Evolutionary conservation across 2,888 invertebrate genomes (phyloP).

Genomic region (Cancer borealis): DNA sequence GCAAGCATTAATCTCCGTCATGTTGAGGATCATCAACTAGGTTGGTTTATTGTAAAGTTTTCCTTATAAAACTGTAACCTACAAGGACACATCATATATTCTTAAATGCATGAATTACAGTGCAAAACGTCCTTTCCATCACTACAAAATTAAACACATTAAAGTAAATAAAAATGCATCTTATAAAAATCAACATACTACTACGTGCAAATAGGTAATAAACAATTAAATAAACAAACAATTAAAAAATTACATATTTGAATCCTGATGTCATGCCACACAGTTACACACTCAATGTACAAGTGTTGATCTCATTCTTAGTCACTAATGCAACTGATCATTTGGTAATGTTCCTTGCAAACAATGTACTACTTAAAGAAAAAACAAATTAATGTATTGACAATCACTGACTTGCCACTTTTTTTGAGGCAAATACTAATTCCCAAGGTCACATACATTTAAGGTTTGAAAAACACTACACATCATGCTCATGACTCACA

Average conservation of each 20-base stretch:
- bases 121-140: neutral
- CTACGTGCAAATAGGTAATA: neutral
- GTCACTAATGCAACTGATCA: neutral
- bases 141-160: neutral
- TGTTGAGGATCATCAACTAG: neutral
- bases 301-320: neutral
- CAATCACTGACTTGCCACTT: neutral
- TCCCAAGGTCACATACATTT: neutral
- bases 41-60: neutral
- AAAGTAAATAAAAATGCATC: neutral
- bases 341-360: neutral
- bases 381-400: neutral
- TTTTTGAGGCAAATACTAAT: neutral
- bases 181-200: neutral
- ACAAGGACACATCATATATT: neutral
- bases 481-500: conserved; percentile 59
- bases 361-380: neutral
- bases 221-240: neutral
- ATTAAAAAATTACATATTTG: neutral
- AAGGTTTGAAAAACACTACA: neutral
- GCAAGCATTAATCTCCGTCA: neutral
- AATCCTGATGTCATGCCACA: neutral
- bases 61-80: neutral
- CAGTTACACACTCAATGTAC: neutral
- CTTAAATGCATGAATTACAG: neutral